Evolutionary conservation across 2,113 vertebrate genomes (phyloP).

Genomic region (Equus przewalskii): DNA sequence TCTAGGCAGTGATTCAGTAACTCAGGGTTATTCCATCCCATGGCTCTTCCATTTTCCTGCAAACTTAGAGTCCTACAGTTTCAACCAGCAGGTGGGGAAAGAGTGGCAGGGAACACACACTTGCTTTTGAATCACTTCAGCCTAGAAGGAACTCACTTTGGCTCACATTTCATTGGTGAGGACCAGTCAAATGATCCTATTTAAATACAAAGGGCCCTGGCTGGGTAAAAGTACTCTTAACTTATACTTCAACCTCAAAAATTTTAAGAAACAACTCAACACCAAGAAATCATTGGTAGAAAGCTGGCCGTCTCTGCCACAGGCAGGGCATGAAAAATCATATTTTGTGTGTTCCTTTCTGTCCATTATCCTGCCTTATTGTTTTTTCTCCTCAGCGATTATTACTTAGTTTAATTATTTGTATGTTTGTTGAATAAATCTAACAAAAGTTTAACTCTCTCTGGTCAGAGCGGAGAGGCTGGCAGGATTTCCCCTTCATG

Average conservation of each 20-base stretch:
- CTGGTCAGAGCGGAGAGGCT: neutral
- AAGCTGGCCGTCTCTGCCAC: neutral
- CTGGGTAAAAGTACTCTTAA: neutral
- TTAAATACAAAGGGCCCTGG: neutral
- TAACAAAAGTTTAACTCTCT: neutral
- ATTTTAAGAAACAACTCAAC: neutral
- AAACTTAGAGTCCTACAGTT: neutral
- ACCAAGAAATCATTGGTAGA: neutral
- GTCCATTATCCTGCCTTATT: neutral
- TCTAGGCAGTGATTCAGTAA: neutral
- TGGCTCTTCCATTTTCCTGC: neutral
- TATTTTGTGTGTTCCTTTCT: neutral
- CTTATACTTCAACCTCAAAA: too few species aligned
- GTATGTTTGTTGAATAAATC: neutral
- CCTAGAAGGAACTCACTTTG: neutral
- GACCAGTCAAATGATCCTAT: neutral
- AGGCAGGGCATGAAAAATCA: neutral
- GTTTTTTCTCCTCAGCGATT: neutral
- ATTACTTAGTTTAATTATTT: neutral
- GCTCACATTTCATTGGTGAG: neutral
- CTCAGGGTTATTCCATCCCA: neutral
- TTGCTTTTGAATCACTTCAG: neutral
- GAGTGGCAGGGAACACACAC: neutral
- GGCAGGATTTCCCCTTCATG: neutral
- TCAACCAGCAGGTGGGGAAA: neutral